phyloP scores from a whole-genome alignment of 2,797 vertebrate genomes.

The Lagocephalus sceleratus region DNA sequence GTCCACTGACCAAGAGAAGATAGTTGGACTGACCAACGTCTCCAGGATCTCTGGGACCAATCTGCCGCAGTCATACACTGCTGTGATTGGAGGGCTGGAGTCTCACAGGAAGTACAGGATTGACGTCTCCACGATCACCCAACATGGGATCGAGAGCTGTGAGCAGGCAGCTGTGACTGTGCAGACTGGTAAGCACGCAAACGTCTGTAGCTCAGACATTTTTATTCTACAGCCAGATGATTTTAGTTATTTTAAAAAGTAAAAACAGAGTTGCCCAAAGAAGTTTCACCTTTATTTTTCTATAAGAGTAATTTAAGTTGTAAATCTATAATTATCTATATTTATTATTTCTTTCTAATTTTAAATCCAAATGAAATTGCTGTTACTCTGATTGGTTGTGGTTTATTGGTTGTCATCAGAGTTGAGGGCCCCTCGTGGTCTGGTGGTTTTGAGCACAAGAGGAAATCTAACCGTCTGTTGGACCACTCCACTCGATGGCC shows the following conservation, averaged over 20 bases:
- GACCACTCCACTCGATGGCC: slow-evolving; percentile 58
- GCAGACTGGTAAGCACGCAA: slow-evolving; percentile 77
- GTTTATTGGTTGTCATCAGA: slow-evolving; percentile 54
- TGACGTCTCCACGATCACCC: slow-evolving; percentile 76
- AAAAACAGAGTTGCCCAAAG: no score
- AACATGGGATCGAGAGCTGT: slow-evolving; percentile 76
- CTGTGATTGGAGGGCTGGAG: slow-evolving; percentile 65
- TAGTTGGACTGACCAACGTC: slow-evolving; percentile 65
- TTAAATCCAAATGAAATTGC: no score
- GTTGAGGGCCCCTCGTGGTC: slow-evolving; percentile 70
- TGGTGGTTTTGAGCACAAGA: slow-evolving; percentile 63
- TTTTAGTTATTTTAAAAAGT: neutral
- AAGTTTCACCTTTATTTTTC: no score
- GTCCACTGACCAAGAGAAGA: slow-evolving; percentile 52
- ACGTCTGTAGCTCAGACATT: neutral
- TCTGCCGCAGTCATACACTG: slow-evolving; percentile 62
- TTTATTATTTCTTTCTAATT: no score
- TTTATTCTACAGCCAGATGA: no score
- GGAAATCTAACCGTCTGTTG: slow-evolving; percentile 77
- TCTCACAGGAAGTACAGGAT: slow-evolving; percentile 77
- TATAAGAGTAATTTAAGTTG: no score
- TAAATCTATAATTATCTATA: no score
- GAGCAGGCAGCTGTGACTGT: slow-evolving; percentile 62
- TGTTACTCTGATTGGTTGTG: neutral
- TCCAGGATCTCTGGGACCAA: slow-evolving; percentile 48